Evolutionary conservation across 2,797 vertebrate species (phyloP).

Genomic region (Pogoniulus pusillus): DNA sequence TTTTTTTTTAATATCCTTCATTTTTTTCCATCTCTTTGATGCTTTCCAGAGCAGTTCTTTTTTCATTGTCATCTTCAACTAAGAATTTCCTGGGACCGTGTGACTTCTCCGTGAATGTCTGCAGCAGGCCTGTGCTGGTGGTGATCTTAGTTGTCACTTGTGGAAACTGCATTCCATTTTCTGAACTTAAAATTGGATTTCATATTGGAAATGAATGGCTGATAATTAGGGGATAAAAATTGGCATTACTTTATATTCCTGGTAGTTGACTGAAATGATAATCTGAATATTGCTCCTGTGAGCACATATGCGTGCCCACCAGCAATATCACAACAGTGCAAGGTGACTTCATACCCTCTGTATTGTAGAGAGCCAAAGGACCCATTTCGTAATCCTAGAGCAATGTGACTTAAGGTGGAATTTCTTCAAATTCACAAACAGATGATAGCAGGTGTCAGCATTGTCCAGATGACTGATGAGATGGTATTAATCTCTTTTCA

Average conservation of each 20-base stretch:
- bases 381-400: background rate
- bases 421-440: background rate
- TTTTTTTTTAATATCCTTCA: background rate
- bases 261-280: background rate
- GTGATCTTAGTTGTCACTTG: background rate
- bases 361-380: background rate
- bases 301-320: background rate
- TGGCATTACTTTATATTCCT: background rate
- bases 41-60: slow-evolving; percentile 27
- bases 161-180: background rate
- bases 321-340: background rate
- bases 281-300: background rate
- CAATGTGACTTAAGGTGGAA: background rate
- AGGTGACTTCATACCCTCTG: rapidly evolving
- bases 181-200: background rate
- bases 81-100: background rate
- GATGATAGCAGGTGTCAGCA: background rate
- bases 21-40: slow-evolving; percentile 8
- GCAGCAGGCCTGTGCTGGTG: background rate
- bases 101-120: background rate
- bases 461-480: background rate
- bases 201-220: background rate
- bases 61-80: background rate
- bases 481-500: background rate
- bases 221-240: background rate